Conservation (phyloP, 2,113 vertebrate species). For the Genyomyrus donnyi region DNA sequence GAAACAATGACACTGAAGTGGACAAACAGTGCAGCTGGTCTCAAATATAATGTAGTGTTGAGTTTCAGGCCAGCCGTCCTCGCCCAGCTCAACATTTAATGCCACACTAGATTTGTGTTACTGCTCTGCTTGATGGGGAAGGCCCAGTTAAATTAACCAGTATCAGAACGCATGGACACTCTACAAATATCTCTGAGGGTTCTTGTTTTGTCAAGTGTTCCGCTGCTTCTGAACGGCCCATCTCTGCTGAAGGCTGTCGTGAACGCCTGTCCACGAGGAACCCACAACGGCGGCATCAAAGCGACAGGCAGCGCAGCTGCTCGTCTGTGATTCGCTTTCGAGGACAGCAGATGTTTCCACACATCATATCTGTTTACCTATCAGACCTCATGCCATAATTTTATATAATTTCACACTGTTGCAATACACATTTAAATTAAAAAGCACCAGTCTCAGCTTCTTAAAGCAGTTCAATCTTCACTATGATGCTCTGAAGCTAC, state of each 20-base stretch:
- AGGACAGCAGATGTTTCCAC: conserved; percentile 1
- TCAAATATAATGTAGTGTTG: conserved; percentile 45
- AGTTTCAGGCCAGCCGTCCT: conserved; percentile 37
- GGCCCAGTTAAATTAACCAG: conserved; percentile 39
- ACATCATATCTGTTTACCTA: neutral
- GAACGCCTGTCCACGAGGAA: conserved; percentile 4
- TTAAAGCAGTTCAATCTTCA: neutral
- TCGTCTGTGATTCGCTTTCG: neutral
- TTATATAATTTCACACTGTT: neutral
- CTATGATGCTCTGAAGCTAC: neutral
- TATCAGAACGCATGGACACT: conserved; percentile 36
- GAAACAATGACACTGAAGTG: conserved; percentile 58
- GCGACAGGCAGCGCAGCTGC: neutral
- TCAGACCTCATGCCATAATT: neutral
- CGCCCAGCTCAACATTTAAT: conserved; percentile 34
- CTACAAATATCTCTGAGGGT: conserved; percentile 32
- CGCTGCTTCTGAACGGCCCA: conserved; percentile 19
- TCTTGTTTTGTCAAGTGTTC: conserved; percentile 13
- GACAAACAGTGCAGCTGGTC: conserved; percentile 38
- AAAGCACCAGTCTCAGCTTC: neutral
- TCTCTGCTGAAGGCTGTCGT: conserved; percentile 14
- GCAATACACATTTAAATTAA: neutral
- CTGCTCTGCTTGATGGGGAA: conserved; percentile 17
- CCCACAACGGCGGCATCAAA: neutral
- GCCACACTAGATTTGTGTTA: conserved; percentile 31